Evolutionary conservation across 2,113 vertebrate genomes (phyloP).

Genomic region (Mus pahari): DNA sequence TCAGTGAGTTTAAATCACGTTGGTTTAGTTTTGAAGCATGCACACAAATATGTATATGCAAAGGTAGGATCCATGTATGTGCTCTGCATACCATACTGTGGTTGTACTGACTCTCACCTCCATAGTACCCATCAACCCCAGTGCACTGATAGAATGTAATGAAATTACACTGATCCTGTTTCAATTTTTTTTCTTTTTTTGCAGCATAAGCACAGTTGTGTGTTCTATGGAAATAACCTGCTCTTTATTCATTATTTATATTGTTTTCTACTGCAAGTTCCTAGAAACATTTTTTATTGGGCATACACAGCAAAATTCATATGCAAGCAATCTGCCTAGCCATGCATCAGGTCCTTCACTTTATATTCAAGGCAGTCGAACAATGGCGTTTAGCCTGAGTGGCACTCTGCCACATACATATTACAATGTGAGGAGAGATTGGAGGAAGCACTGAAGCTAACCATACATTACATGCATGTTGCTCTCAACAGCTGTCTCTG

Average conservation of each 20-base stretch:
- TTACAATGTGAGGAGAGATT: conserved; percentile 56
- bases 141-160: neutral
- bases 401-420: conserved; percentile 80
- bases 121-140: neutral
- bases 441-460: conserved; percentile 83
- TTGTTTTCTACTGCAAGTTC: neutral
- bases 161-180: neutral
- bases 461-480: conserved; percentile 87
- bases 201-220: neutral
- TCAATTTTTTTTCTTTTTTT: neutral
- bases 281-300: conserved; percentile 47
- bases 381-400: conserved; percentile 77
- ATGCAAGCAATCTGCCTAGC: conserved; percentile 57
- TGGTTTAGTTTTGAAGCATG: neutral
- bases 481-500: conserved; percentile 89
- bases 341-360: conserved; percentile 75
- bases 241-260: neutral
- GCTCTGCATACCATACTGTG: neutral
- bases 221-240: neutral
- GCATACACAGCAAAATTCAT: conserved; percentile 75
- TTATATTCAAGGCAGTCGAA: conserved; percentile 80
- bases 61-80: neutral
- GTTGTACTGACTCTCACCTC: neutral
- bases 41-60: neutral
- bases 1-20: neutral